Evolutionary conservation across 2,113 vertebrate genomes (phyloP), one percentile per base, ranked within the genome.

Genomic region (Sceloporus undulatus): DNA sequence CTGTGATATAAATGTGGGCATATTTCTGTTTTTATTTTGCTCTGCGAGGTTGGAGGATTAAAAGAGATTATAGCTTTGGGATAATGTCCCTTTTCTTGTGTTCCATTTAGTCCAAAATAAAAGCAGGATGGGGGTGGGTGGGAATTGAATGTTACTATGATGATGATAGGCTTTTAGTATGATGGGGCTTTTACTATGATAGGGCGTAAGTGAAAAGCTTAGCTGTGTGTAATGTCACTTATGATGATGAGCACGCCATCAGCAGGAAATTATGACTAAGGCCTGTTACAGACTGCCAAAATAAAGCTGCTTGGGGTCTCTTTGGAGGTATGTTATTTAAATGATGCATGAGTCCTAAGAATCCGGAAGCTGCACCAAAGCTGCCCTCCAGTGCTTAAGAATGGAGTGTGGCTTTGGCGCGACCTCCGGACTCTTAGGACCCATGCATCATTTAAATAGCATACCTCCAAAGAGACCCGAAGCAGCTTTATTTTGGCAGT

Each of bases 51-150:
- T 91, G 88, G 89, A 91, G 90, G 94, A 96, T 97, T 96, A 96
- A 94, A 93, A 78, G 87, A 94, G 96, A 97, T 97, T 97, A 96
- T 87, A 91, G 93, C 79, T 87, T 95, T 95, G 87, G 93, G 93
- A 93, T 97, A 95, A 96, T 88, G 90, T 94, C 92, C 93, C 90
- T 94, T 91, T 95, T 84, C 91, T 95, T 92, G 89, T 94, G 91
- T 96, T 96, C 94, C 93, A 95, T 96, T 95, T 85, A 91, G 93
- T 96, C 91, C 94, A 94, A 95, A 95, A 94, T 96, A 95, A 95
- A 95, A 86, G 92, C 91, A 91, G 10, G 25, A 27, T 34, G 91
- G 16, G 93, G 93, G 40, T 89, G 92, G 16, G 93, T 94, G 27
- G 90, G 92, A 94, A 96, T 86, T 89, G 88, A 87, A 42, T 75